Conservation (phyloP, 1,140 invertebrate genomes). For the Drosophila subpulchrella region DNA sequence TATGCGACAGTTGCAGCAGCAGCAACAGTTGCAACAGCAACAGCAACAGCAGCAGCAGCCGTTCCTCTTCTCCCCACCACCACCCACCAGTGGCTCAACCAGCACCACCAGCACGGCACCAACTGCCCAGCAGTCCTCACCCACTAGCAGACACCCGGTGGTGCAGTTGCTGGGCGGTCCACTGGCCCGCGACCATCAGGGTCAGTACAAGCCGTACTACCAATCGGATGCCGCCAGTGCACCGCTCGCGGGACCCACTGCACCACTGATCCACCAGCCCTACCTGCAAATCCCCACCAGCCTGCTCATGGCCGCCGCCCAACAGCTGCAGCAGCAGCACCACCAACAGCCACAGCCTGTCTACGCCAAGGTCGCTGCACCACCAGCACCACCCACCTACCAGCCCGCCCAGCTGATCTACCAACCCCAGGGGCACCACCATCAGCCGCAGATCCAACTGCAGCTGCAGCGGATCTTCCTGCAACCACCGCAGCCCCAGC, state of each 20-base stretch:
- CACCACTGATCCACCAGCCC: conserved; percentile 35
- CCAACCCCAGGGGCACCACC: conserved; percentile 36
- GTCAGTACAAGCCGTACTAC: conserved; percentile 64
- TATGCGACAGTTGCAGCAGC: conserved; percentile 74
- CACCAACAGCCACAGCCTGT: conserved; percentile 56
- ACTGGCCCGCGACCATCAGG: conserved; percentile 70
- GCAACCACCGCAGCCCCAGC: conserved; percentile 28
- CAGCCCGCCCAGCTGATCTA: conserved; percentile 50
- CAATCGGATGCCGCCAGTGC: conserved; percentile 52
- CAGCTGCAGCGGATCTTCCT: conserved; percentile 70
- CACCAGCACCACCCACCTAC: conserved; percentile 25
- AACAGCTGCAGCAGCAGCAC: conserved; percentile 67
- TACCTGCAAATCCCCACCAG: conserved; percentile 74
- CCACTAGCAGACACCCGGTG: conserved; percentile 31
- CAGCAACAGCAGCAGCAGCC: conserved; percentile 38
- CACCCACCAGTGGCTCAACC: background rate
- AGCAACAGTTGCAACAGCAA: conserved; percentile 40
- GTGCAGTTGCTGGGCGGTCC: conserved; percentile 70
- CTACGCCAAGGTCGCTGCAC: conserved; percentile 43
- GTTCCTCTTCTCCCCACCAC: background rate
- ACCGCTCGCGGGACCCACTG: conserved; percentile 23
- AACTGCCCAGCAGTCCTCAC: conserved; percentile 5
- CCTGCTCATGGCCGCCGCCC: conserved; percentile 61
- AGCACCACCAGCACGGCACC: conserved; percentile 30
- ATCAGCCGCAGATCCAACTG: conserved; percentile 23